Evolutionary conservation across 2,797 vertebrate genomes (phyloP).

Genomic region (Pseudochirops corinnae): DNA sequence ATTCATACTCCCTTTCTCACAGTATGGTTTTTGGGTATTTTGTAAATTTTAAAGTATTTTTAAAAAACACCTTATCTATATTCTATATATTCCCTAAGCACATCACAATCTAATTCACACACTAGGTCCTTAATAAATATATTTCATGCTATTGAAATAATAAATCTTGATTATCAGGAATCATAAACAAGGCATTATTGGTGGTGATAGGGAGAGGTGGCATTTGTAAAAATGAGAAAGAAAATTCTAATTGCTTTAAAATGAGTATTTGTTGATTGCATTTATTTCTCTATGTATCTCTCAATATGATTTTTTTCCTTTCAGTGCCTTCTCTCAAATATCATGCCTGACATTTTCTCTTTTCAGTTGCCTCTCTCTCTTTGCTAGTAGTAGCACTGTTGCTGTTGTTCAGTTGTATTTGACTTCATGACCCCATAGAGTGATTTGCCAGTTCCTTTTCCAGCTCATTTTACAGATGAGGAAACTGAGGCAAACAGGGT

Average conservation of each 20-base stretch:
- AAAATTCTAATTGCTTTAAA: neutral
- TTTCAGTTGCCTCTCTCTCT: neutral
- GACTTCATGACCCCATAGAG: neutral
- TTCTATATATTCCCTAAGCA: neutral
- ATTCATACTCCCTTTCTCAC: neutral
- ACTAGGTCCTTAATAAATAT: neutral
- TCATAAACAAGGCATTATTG: neutral
- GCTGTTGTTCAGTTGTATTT: neutral
- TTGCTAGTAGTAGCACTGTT: neutral
- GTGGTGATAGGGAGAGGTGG: neutral
- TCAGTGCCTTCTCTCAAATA: neutral
- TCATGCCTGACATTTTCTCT: neutral
- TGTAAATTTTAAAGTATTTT: neutral
- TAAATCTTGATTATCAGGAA: neutral
- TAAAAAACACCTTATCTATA: neutral
- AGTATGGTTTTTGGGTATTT: neutral
- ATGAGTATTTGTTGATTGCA: neutral
- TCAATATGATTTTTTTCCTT: neutral
- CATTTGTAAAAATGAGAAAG: neutral
- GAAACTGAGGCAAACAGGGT: neutral
- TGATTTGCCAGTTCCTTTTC: neutral
- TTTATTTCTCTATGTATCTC: neutral
- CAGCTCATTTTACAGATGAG: neutral
- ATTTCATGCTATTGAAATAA: neutral
- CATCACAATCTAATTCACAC: neutral